These are phyloP conservation scores for Thaumatotibia leucotreta DNA, from an alignment of 1,140 invertebrate genomes.

Conservation along the genomic window DNA sequence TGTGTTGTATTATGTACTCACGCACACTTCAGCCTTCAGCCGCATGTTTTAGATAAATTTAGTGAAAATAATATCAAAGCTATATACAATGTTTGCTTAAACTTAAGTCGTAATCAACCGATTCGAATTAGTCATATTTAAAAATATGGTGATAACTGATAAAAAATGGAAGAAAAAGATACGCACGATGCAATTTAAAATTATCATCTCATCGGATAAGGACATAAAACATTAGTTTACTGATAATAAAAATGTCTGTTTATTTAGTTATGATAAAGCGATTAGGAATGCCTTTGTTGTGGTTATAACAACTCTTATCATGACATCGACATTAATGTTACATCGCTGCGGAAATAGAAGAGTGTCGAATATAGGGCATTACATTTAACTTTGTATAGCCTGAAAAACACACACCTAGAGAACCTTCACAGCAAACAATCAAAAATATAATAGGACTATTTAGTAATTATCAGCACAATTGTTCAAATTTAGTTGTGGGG, in stretches of 20 bases:
- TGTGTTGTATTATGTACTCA: slow-evolving; percentile 44
- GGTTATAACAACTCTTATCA: slow-evolving; percentile 5
- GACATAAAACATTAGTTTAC: neutral
- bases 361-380: neutral
- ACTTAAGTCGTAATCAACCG: neutral
- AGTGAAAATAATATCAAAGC: slow-evolving; percentile 49
- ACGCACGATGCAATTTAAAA: neutral
- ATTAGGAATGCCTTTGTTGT: slow-evolving; percentile 4
- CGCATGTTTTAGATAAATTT: slow-evolving; percentile 63
- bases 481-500: too few relatives aligned
- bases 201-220: neutral
- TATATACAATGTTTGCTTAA: slow-evolving; percentile 48
- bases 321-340: neutral
- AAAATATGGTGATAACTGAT: neutral
- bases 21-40: slow-evolving; percentile 66
- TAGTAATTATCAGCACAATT: too few relatives aligned
- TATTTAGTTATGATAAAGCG: slow-evolving; percentile 9
- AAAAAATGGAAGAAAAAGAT: neutral
- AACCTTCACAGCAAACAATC: too few relatives aligned
- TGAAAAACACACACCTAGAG: too few relatives aligned
- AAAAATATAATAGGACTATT: too few relatives aligned
- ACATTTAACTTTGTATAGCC: too few relatives aligned
- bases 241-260: slow-evolving; percentile 11
- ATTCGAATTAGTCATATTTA: slow-evolving; percentile 4
- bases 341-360: neutral